phyloP scores from a whole-genome alignment of 2,888 invertebrate species.

The Andrena bucephala region DNA sequence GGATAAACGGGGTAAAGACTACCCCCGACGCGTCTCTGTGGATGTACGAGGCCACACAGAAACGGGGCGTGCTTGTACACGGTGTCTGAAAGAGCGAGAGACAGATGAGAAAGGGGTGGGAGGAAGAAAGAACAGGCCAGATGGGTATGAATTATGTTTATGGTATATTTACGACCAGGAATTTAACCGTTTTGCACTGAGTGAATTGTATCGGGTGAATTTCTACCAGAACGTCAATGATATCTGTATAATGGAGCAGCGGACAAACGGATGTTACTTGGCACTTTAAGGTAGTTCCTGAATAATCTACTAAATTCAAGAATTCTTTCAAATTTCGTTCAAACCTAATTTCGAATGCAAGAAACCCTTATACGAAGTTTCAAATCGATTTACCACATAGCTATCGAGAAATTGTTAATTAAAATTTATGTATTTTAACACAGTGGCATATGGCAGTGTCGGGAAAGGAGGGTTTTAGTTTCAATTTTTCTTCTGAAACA shows the following conservation, averaged over 20 bases:
- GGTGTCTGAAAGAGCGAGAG: slow-evolving; percentile 35
- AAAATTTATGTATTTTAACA: no score
- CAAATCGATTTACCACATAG: no score
- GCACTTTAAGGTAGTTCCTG: background rate
- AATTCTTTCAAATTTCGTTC: no score
- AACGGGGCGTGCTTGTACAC: slow-evolving; percentile 40
- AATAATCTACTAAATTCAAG: no score
- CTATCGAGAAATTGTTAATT: no score
- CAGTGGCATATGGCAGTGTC: no score
- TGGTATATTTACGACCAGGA: background rate
- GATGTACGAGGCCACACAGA: slow-evolving; percentile 22
- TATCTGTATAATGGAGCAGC: background rate
- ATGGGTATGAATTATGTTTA: slow-evolving; percentile 18
- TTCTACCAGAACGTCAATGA: background rate
- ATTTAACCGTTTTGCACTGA: background rate
- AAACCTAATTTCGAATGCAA: no score
- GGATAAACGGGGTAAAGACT: slow-evolving; percentile 79
- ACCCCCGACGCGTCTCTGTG: slow-evolving; percentile 47
- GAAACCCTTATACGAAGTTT: no score
- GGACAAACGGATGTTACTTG: background rate
- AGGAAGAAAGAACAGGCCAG: slow-evolving; percentile 3
- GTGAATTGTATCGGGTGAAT: background rate
- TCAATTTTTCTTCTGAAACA: no score
- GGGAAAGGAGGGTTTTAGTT: no score
- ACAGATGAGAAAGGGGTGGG: slow-evolving; percentile 39